Base-by-base conservation (phyloP, 2,797 vertebrate genomes). In the Echeneis naucrates region DNA sequence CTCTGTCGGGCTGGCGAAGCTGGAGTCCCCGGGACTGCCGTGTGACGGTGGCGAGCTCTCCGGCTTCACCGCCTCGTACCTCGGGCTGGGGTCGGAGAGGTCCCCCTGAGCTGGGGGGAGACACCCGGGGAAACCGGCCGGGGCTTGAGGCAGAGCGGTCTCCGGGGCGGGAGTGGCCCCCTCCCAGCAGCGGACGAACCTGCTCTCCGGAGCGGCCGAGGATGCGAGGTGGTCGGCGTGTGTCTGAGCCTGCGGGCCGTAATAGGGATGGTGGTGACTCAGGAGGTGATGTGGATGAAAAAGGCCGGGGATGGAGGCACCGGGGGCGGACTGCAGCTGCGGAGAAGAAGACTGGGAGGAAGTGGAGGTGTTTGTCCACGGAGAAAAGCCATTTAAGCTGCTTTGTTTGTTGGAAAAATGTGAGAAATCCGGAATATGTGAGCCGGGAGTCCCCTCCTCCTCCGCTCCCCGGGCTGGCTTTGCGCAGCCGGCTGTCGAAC, bases 131-230 rank as follows among this genome's bases (percentile, higher is more conserved):
- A 94, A 93, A 1, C 4, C 17, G 30, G 51, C 38, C 0, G 89
- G 8, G 9, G 76, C 63, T 1, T 72, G 93, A 33, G 89, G 86
- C 81, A 88, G 92, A 72, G 89, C 48, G 2, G 47, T n/a, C 23
- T 90, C 93, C 87, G 78, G 88, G 80, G 88, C 86, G 8, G 87
- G 64, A 8, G 78, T 89, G 70, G 94, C 93, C 53, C 95, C 96
- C 57, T 97, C 95, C 96, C 96, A 97, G 77, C 96, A 95, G 88
- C 96, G 96, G 78, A 96, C 92, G 87, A 96, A 97, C 88, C 96
- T 93, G 87, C 93, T 86, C 12, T 95, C 93, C 42, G 95, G 90
- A 26, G 94, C 88, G 38, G 94, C 91, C 61, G 95, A 83, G 75
- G 94, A 87, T 5, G 95, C 93, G 89, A 94, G 94, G 89, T 95